These are phyloP conservation scores for Brachypalpus laphriformis DNA, from an alignment of 2,888 invertebrate genomes.

Conservation along the genomic window DNA sequence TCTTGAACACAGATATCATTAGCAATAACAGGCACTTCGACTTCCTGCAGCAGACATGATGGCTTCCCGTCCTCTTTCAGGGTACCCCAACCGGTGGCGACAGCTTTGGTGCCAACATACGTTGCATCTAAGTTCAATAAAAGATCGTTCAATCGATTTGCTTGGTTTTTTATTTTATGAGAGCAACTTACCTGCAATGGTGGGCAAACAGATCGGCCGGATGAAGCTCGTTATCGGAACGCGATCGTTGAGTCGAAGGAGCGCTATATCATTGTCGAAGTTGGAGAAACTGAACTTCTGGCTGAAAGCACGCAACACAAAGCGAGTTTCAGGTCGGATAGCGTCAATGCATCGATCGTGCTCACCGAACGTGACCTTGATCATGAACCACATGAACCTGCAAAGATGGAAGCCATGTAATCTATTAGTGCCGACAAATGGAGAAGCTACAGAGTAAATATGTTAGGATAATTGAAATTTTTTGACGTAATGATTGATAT, in stretches of 20 bases:
- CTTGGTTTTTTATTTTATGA: background rate
- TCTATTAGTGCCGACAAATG: background rate
- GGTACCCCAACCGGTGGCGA: constrained; percentile 94
- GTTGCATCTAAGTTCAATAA: constrained; percentile 84
- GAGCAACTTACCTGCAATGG: constrained; percentile 85
- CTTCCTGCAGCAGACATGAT: constrained; percentile 92
- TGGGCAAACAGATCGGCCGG: constrained; percentile 92
- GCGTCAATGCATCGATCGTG: constrained; percentile 92
- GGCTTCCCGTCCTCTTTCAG: constrained; percentile 93
- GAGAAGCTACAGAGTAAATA: background rate
- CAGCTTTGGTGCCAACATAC: constrained; percentile 89
- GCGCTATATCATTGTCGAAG: constrained; percentile 94
- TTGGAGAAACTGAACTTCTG: constrained; percentile 93
- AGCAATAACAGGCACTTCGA: constrained; percentile 87
- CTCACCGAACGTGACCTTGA: constrained; percentile 94
- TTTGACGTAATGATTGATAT: background rate
- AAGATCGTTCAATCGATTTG: constrained; percentile 23
- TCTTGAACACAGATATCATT: constrained; percentile 88
- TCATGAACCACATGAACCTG: constrained; percentile 97
- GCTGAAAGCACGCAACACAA: constrained; percentile 89
- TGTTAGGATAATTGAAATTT: background rate
- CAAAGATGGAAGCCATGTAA: constrained; percentile 77
- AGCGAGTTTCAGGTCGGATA: constrained; percentile 89
- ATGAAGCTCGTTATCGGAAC: constrained; percentile 91
- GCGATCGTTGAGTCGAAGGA: constrained; percentile 90